phyloP scores from a whole-genome alignment of 2,888 invertebrate species.

The Cylloceria caligata region DNA sequence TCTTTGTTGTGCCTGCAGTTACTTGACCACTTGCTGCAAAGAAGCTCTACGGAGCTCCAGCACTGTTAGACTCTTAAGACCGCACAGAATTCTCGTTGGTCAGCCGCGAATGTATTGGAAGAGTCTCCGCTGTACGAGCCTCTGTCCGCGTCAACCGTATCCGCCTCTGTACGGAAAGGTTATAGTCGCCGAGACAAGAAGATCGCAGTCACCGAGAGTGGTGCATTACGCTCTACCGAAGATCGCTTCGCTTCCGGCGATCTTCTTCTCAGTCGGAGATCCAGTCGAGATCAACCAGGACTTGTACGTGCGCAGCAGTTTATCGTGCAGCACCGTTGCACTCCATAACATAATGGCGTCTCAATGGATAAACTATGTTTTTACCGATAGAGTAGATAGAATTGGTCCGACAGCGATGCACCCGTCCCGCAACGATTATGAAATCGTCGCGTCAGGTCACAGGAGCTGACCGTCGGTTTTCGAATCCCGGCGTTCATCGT shows the following conservation, averaged over 20 bases:
- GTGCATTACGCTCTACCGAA: slow-evolving; percentile 9
- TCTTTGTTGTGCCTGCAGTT: slow-evolving; percentile 41
- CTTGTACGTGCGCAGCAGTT: neutral
- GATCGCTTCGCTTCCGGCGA: slow-evolving; percentile 61
- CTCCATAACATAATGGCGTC: neutral
- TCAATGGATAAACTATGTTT: too few relatives aligned
- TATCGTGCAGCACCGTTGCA: neutral
- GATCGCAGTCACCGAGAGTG: slow-evolving; percentile 1
- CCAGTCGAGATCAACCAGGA: neutral
- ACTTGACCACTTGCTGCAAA: slow-evolving; percentile 24
- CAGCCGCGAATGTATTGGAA: slow-evolving; percentile 21
- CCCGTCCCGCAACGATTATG: slow-evolving; percentile 51
- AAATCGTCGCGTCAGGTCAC: slow-evolving; percentile 49
- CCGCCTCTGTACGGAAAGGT: too few relatives aligned
- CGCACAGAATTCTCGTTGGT: slow-evolving; percentile 22
- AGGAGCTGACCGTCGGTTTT: slow-evolving; percentile 38
- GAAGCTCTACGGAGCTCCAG: neutral
- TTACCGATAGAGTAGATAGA: neutral
- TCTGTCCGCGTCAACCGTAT: slow-evolving; percentile 33
- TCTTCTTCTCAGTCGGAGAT: slow-evolving; percentile 21
- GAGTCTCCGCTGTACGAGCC: neutral
- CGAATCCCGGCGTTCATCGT: slow-evolving; percentile 41
- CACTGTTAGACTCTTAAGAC: slow-evolving; percentile 2
- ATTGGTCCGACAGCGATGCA: neutral
- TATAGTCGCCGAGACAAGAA: neutral